Base-by-base conservation (phyloP, 1,140 invertebrate species). In the Melanaphis sacchari region DNA sequence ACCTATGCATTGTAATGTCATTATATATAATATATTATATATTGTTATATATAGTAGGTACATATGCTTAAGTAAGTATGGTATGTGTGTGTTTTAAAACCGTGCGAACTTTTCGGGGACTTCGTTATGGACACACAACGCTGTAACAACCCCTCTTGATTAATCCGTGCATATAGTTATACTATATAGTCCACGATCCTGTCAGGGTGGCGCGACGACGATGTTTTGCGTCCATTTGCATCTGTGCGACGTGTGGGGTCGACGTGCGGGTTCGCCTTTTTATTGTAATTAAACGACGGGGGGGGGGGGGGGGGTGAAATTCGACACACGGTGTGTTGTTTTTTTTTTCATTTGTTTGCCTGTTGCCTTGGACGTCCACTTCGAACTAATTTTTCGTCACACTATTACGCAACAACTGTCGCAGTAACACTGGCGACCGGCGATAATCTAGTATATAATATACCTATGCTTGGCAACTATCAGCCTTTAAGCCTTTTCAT, bases 81-180 rank as follows among this genome's bases (percentile, higher is more conserved):
- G 24, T 8, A 24, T 54, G 24, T 54, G 54, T 15, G 40, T 22
- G 40, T 41, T 85, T 85, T 24, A 85, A 38, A 85, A 85, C 82
- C 82, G 82, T 85, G 82, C 82, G 82, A 85, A 85, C 82, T 85
- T 85, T 43, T 85, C 40, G 76, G 76, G 46, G 46, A 49, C 59
- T 26, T 0, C 11, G 59, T 15, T 15, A 3, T 31, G 26, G 59
- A 15, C 31, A 59, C 54, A 59, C 54, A 31, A 31, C 54, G 54
- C 7, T 11, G 59, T 66, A n/a, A 26, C 59, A n/a, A n/a, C 59
- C 59, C 59, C 59, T 66, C 59, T n/a, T 31, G 59, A 31, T 31
- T 66, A 66, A 66, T 66, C 59, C 59, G 31, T 5, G 31, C 59
- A 31, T 66, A 66, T 66, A 54, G 18, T 66, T n/a, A 66, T 66